Evolutionary conservation across 2,113 vertebrate species (phyloP), one percentile per base, ranked within the genome.

Genomic region (Brachionichthys hirsutus): DNA sequence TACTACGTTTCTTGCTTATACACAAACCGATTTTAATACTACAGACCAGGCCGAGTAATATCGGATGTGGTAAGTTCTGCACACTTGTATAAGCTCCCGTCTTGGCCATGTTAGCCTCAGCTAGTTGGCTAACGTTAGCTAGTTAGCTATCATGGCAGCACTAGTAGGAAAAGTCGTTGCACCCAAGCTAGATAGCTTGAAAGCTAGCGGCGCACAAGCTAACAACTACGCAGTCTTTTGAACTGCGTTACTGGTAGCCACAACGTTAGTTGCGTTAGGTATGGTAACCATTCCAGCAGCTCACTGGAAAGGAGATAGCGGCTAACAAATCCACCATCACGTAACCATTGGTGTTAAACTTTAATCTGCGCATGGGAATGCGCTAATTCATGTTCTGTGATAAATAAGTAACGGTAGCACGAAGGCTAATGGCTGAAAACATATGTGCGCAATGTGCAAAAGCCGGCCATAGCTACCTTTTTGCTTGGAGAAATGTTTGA

Each of bases 31-130:
- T 75, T 89, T 92, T 91, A 87, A 87, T 72, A 89, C 83, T 87
- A 75, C 85, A 87, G 83, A 89, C 73, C 85, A 92, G 91, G 90
- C 89, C 83, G 86, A 90, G 87, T 88, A 90, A 89, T 90, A 92
- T 92, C 90, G 90, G 91, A 92, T 92, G 91, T 92, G 91, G 91
- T 92, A 89, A 92, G 91, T 92, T 91, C 59, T 81, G 60, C 75
- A 89, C 88, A 90, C 88, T 90, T 86, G 78, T 78, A 53, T 74
- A 76, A 78, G 75, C 71, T 77, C 77, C 60, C 38, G 68, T 52
- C 60, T 83, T 49, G 68, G 48, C 63, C 35, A 17, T 47, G 77
- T 82, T 85, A 87, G 81, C 84, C 59, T n/a, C 58, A 81, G 87
- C 76, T 83, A 82, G 70, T 71, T 81, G 66, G 83, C 81, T 86